Base-by-base conservation (phyloP, 2,888 invertebrate species). In the Eupithecia abbreviata region DNA sequence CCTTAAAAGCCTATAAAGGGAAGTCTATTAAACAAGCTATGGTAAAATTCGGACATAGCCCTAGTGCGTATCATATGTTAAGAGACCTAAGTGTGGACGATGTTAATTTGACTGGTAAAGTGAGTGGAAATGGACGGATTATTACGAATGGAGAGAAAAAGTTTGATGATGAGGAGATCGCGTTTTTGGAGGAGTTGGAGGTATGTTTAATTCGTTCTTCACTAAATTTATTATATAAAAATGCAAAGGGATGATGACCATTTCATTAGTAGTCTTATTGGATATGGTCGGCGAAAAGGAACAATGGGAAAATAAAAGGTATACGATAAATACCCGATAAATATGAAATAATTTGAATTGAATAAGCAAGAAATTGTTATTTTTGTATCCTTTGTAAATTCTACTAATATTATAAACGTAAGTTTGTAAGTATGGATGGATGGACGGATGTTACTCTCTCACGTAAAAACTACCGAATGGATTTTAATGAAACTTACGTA, bases 21-120 rank as follows among this genome's bases (percentile, higher is more conserved):
- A 95, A 93, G 84, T 95, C 95, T 73, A 90, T 97, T 51, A 88
- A 93, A 41, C 88, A 92, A 30, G 96, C 95, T 15, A 95, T 97
- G 95, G 83, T 87, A 69, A 91, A 95, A 41, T 95, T 95, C 55
- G 93, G 95, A 12, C 97, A 97, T 86, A 97, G 97, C 80, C 89
- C 89, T 70, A 96, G 96, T 80, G 97, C 97, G 0, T 96, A 96
- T 84, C 96, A 97, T 86, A 92, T 97, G 86, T 90, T 97, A 81
- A 92, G 94, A 73, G 97, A 97, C 84, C 96, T 96, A 80, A 93
- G 93, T 89, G 86, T 96, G 74, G 88, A 92, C 83, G 96, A 96
- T 86, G 82, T 84, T 77, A 93, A 91, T 79, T 85, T 94, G 82
- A 91, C 91, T 0, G 92, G 93, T 49, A 83, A 82, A 82, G 86